Evolutionary conservation across 2,797 vertebrate species (phyloP), one percentile per base, ranked within the genome.

Genomic region (Pseudomugil gertrudae): DNA sequence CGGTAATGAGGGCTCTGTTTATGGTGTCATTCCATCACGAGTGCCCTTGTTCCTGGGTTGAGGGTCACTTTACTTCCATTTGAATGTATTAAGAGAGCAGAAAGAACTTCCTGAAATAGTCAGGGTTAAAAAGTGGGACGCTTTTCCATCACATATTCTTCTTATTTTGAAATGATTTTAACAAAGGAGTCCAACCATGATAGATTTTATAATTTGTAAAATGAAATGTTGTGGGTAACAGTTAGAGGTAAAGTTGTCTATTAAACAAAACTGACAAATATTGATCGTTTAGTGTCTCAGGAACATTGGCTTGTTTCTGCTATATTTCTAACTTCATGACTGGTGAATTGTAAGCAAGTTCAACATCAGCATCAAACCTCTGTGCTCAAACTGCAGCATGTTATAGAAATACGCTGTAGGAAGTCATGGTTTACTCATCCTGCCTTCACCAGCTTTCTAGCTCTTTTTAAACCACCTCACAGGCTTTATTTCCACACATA

Each of bases 1-100:
- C 29, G 51, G 52, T 59, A 61, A 72, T 77, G 70, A 83, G 81
- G 66, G 59, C 69, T 81, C 9, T 59, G 69, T 82, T 85, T 80
- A 71, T 65, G 69, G 54, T 54, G 50, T 73, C 55, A 75, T 78
- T 79, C 70, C 45, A 67, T 36, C 35, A 4, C 9, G 17, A 74
- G 59, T 64, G 83, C 65, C 80, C 81, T 88, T 85, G 76, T 66
- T 73, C n/a, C 24, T 0, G 2, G 33, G 26, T 23, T 57, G 64
- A 80, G 68, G 63, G 67, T 79, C 69, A 76, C 51, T 83, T 77
- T 30, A 24, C 8, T 62, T 35, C 5, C 43, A 32, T 45, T 38
- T 30, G 7, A 57, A 50, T 57, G 27, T 30, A 5, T 8, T 24
- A 3, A 55, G 29, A n/a, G 19, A 19, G 51, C 35, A n/a, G 19